Evolutionary conservation across 1,140 invertebrate species (phyloP).

Genomic region (Heliothis virescens): DNA sequence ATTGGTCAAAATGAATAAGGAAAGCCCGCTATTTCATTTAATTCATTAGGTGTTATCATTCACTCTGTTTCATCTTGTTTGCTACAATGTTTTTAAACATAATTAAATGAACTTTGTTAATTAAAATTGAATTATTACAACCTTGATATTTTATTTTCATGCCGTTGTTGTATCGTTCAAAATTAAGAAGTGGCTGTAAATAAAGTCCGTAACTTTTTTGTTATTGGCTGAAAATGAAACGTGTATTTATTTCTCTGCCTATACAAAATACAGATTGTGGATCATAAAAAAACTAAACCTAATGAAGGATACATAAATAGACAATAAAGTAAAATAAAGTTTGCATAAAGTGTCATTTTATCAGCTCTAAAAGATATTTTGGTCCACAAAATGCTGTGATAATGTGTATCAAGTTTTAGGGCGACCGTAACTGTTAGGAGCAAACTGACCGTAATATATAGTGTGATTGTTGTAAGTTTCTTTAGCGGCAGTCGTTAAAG

Average conservation of each 20-base stretch:
- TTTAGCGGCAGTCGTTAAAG: constrained; percentile 44
- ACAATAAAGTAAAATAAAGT: neutral
- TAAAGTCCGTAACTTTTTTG: constrained; percentile 11
- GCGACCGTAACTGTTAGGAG: neutral
- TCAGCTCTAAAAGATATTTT: neutral
- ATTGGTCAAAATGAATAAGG: constrained; percentile 46
- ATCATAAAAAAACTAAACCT: neutral
- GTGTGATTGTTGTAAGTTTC: constrained; percentile 28
- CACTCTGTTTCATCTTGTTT: constrained; percentile 31
- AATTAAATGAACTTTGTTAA: constrained; percentile 27
- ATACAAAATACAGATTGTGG: no score
- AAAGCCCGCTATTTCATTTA: constrained; percentile 33
- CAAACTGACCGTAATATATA: constrained; percentile 30
- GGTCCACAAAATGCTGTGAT: neutral
- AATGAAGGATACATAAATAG: neutral
- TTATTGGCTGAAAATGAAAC: constrained; percentile 9
- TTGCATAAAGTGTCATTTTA: constrained; percentile 9
- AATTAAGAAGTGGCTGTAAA: constrained; percentile 11
- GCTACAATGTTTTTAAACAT: constrained; percentile 23
- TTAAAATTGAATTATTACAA: constrained; percentile 17
- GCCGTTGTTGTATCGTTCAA: neutral
- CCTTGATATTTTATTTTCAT: constrained; percentile 24
- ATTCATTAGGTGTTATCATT: constrained; percentile 44
- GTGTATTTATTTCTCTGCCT: neutral
- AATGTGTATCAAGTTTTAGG: constrained; percentile 5